Evolutionary conservation across 2,113 vertebrate genomes (phyloP).

Genomic region (Myiozetetes cayanensis): DNA sequence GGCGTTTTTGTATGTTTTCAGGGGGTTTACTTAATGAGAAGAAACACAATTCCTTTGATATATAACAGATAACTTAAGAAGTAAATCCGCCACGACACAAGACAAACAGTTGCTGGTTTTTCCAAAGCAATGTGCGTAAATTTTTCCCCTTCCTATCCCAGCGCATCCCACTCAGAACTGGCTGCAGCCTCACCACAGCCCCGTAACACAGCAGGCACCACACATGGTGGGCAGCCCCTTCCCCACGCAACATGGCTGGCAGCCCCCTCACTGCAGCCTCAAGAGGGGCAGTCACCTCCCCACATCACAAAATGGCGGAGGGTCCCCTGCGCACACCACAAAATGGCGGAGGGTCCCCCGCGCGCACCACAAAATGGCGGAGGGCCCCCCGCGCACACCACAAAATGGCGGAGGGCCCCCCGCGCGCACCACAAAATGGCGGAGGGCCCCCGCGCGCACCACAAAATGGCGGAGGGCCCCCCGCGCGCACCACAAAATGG

Average conservation of each 20-base stretch:
- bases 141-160: neutral
- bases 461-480: rapidly evolving
- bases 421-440: too few relatives aligned
- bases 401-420: too few relatives aligned
- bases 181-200: rapidly evolving
- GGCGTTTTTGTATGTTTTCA: rapidly evolving
- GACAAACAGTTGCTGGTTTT: rapidly evolving
- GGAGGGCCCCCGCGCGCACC: too few relatives aligned
- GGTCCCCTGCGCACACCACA: neutral
- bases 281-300: too few relatives aligned
- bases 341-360: rapidly evolving
- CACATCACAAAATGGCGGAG: neutral
- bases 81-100: neutral
- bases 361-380: too few relatives aligned
- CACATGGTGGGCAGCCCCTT: neutral
- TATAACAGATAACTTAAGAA: neutral
- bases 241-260: too few relatives aligned
- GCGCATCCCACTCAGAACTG: rapidly evolving
- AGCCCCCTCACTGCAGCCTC: neutral
- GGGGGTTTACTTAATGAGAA: neutral
- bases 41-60: neutral
- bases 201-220: rapidly evolving
- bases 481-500: too few relatives aligned
- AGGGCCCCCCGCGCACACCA: too few relatives aligned
- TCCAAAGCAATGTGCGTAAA: too few relatives aligned